Evolutionary conservation across 1,140 invertebrate species (phyloP).

Genomic region (Bombus balteatus): DNA sequence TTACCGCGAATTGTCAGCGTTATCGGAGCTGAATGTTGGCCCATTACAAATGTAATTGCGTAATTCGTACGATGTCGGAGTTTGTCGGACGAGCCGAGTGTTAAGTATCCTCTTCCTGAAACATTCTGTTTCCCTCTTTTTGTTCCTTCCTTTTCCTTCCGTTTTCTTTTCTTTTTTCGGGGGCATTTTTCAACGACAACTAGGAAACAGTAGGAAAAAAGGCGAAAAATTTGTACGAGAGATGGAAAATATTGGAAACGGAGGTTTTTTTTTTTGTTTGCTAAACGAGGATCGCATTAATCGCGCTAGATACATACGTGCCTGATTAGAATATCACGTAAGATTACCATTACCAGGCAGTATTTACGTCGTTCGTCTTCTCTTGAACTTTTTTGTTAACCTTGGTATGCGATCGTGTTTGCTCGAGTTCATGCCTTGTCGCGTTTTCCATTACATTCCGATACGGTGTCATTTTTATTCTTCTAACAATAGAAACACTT

Average conservation of each 20-base stretch:
- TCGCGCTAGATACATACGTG: no score
- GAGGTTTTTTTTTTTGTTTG: no score
- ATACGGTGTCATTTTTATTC: background rate
- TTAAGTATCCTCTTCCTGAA: constrained; percentile 55
- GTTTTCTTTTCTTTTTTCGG: background rate
- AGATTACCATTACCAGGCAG: background rate
- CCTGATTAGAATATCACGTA: no score
- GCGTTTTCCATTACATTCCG: background rate
- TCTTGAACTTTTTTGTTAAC: background rate
- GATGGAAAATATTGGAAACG: background rate
- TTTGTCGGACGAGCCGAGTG: constrained; percentile 44
- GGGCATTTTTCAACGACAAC: no score
- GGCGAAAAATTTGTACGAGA: no score
- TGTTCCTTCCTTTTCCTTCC: background rate
- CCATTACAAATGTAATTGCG: constrained; percentile 64
- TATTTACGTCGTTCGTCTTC: background rate
- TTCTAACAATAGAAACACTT: no score
- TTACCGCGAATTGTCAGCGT: constrained; percentile 62
- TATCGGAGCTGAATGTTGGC: constrained; percentile 46
- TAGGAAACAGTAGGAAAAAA: background rate
- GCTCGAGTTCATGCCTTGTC: background rate
- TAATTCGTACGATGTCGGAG: constrained; percentile 53
- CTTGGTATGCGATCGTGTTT: background rate
- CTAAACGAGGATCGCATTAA: no score
- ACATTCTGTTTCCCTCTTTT: constrained; percentile 12